A percentile compares a stretch with the other conserved stretches of the same genome.
Evolutionary conservation across 1,140 invertebrate genomes (phyloP).

Genomic region (Drosophila equinoxialis): DNA sequence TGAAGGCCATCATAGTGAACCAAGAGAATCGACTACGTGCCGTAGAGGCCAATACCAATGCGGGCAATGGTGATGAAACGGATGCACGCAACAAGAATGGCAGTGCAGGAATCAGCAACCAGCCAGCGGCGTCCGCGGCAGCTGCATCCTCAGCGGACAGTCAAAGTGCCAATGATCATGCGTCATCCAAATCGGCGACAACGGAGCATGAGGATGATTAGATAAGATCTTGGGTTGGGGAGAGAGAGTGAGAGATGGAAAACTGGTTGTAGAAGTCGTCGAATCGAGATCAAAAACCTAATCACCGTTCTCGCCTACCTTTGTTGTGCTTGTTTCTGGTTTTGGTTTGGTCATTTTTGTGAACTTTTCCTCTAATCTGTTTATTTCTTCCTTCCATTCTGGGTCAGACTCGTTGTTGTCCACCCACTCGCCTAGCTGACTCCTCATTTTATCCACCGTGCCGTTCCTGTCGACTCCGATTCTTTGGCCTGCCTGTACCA

Average conservation of each 20-base stretch:
- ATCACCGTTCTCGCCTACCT: too few relatives aligned
- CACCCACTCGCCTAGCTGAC: too few relatives aligned
- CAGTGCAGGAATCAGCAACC: slow-evolving; percentile 30
- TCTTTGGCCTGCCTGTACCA: too few relatives aligned
- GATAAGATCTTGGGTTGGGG: slow-evolving; percentile 11
- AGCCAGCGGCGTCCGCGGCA: slow-evolving; percentile 38
- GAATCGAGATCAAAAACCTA: not conserved
- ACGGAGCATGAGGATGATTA: slow-evolving; percentile 60
- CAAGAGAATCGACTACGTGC: slow-evolving; percentile 92
- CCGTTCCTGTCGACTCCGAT: too few relatives aligned
- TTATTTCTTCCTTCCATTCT: too few relatives aligned
- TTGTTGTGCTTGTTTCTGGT: too few relatives aligned
- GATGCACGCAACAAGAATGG: slow-evolving; percentile 74
- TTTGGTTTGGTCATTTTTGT: too few relatives aligned
- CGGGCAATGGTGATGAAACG: slow-evolving; percentile 63
- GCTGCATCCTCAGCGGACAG: slow-evolving; percentile 47
- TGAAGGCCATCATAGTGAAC: slow-evolving; percentile 96
- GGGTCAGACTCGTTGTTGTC: too few relatives aligned
- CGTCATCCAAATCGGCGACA: too few relatives aligned
- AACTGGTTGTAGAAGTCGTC: slow-evolving; percentile 66
- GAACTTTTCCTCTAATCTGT: too few relatives aligned
- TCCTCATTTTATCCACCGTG: too few relatives aligned
- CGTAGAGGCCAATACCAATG: slow-evolving; percentile 83
- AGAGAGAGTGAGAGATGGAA: slow-evolving; percentile 25
- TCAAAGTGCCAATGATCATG: slow-evolving; percentile 76